phyloP scores from a whole-genome alignment of 2,113 vertebrate genomes.

The Scytalopus superciliaris region DNA sequence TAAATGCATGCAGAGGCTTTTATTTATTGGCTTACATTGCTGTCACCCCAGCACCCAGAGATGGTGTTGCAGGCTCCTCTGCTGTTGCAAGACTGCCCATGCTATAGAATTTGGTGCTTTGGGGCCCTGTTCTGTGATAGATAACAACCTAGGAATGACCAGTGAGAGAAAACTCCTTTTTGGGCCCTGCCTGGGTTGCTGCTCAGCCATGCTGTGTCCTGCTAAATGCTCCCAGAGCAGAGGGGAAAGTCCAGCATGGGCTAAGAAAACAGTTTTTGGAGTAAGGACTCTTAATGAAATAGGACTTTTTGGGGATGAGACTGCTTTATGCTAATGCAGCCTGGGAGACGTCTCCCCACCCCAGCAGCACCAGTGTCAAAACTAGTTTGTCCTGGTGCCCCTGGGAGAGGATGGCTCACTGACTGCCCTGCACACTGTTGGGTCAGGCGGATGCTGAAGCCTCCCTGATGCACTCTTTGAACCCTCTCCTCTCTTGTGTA shows the following conservation, averaged over 20 bases:
- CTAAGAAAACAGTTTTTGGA: background rate
- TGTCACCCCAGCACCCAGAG: background rate
- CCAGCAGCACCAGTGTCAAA: background rate
- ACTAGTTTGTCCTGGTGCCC: background rate
- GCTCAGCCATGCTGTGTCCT: background rate
- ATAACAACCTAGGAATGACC: background rate
- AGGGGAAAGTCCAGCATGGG: rapidly evolving
- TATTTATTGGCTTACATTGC: background rate
- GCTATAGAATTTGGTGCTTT: background rate
- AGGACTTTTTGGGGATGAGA: background rate
- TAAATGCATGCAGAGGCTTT: background rate
- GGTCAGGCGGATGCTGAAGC: background rate
- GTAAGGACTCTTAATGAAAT: background rate
- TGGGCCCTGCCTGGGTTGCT: background rate
- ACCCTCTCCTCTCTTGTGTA: background rate
- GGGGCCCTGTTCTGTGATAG: background rate
- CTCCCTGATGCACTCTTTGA: background rate
- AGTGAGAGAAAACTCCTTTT: background rate
- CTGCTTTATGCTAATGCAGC: background rate
- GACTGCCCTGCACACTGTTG: background rate
- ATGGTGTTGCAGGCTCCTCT: background rate
- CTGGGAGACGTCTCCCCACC: background rate
- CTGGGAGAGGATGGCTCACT: background rate
- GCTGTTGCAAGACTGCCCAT: background rate
- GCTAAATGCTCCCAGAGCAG: background rate